Evolutionary conservation across 2,113 vertebrate species (phyloP).

Genomic region (Oreochromis aureus): DNA sequence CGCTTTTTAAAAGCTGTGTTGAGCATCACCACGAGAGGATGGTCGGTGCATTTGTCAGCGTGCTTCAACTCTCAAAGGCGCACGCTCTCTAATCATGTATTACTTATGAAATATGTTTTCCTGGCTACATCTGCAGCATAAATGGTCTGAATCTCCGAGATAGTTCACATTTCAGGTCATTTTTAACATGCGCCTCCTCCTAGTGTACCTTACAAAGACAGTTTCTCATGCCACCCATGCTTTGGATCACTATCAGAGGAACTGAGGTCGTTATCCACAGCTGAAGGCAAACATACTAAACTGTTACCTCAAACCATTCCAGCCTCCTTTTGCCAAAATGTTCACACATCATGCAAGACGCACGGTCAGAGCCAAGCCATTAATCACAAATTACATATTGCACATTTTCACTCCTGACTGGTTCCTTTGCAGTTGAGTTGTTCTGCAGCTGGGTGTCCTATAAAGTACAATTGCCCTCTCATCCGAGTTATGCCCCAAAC

Average conservation of each 20-base stretch:
- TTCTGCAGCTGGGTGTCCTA: slow-evolving; percentile 52
- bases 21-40: slow-evolving; percentile 21
- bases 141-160: background rate
- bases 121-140: slow-evolving; percentile 42
- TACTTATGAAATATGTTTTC: slow-evolving; percentile 65
- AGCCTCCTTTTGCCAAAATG: background rate
- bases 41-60: slow-evolving; percentile 9
- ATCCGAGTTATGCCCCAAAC: slow-evolving; percentile 28
- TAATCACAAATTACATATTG: slow-evolving; percentile 21
- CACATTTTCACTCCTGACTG: slow-evolving; percentile 50
- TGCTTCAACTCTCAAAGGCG: background rate
- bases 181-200: background rate
- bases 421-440: slow-evolving; percentile 28
- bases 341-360: background rate
- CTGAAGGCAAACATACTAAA: background rate
- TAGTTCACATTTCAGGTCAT: background rate
- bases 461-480: slow-evolving; percentile 35
- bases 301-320: background rate
- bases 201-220: background rate
- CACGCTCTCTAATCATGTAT: slow-evolving; percentile 33
- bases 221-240: background rate
- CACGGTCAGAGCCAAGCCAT: background rate
- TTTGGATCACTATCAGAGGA: background rate
- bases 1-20: slow-evolving; percentile 15
- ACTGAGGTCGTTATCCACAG: background rate